These are phyloP conservation scores for Stylophora pistillata DNA, from an alignment of 64 coral and sea anemone genomes.

Conservation along the genomic window DNA sequence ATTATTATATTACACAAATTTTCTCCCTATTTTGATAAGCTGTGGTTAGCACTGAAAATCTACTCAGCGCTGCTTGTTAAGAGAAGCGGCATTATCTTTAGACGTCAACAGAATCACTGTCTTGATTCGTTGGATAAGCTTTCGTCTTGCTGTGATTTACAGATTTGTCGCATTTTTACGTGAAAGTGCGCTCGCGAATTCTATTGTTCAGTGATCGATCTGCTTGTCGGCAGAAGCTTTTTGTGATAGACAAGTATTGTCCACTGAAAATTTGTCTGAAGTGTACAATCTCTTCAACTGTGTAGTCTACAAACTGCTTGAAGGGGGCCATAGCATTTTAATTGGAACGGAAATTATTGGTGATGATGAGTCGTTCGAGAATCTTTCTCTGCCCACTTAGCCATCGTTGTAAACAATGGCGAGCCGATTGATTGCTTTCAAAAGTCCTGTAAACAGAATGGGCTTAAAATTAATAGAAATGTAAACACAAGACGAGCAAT, in stretches of 20 bases:
- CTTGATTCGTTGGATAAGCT: neutral
- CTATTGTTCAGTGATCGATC: too few species aligned
- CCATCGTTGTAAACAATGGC: constrained; percentile 17
- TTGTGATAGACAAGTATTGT: too few species aligned
- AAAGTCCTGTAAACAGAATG: neutral
- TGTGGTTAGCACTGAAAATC: neutral
- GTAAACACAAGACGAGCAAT: neutral
- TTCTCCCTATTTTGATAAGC: neutral
- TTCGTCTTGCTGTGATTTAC: too few species aligned
- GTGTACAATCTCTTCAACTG: too few species aligned
- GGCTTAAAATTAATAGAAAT: constrained; percentile 3
- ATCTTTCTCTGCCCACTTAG: neutral
- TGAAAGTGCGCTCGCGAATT: too few species aligned
- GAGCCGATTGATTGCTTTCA: neutral
- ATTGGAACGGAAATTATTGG: neutral
- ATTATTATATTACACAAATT: neutral
- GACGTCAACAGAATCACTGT: neutral
- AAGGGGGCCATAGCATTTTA: neutral
- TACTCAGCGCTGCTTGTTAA: neutral
- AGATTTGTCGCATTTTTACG: too few species aligned
- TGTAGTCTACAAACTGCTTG: neutral
- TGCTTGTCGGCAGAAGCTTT: too few species aligned
- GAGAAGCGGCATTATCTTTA: neutral
- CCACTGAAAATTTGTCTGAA: too few species aligned
- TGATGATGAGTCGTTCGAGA: neutral